These are phyloP conservation scores for Heliconius nattereri DNA, from an alignment of 1,140 invertebrate species.

Conservation along the genomic window DNA sequence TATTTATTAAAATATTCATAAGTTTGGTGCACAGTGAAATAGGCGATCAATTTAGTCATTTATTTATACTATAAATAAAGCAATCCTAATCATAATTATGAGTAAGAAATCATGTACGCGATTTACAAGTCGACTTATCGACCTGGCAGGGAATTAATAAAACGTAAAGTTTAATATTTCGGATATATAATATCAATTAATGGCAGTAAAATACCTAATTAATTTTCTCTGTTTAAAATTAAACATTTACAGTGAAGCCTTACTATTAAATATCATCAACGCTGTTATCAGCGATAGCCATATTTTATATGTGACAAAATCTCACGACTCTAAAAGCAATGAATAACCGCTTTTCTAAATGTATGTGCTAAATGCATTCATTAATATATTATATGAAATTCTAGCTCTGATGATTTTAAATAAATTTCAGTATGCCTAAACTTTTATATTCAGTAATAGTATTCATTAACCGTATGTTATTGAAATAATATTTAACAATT, in stretches of 20 bases:
- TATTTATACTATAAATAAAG: too few relatives aligned
- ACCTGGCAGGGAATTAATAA: too few relatives aligned
- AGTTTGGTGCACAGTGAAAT: neutral
- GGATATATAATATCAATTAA: neutral
- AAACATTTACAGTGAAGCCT: neutral
- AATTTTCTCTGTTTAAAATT: neutral
- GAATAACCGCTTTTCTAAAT: slow-evolving; percentile 15
- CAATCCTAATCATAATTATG: too few relatives aligned
- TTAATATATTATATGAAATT: neutral
- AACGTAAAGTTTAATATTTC: too few relatives aligned
- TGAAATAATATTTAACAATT: too few relatives aligned
- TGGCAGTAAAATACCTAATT: neutral
- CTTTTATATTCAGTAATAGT: too few relatives aligned
- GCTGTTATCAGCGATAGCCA: too few relatives aligned
- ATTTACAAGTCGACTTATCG: too few relatives aligned
- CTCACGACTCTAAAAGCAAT: neutral
- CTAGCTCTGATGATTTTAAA: neutral
- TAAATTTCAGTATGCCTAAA: too few relatives aligned
- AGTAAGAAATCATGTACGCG: too few relatives aligned
- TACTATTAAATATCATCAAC: too few relatives aligned
- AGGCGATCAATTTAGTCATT: neutral
- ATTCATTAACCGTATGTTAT: too few relatives aligned
- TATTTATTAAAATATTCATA: neutral
- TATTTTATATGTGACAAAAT: neutral
- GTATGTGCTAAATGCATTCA: neutral